Evolutionary conservation across 2,113 vertebrate genomes (phyloP).

Genomic region (Rhadina sibilatrix): DNA sequence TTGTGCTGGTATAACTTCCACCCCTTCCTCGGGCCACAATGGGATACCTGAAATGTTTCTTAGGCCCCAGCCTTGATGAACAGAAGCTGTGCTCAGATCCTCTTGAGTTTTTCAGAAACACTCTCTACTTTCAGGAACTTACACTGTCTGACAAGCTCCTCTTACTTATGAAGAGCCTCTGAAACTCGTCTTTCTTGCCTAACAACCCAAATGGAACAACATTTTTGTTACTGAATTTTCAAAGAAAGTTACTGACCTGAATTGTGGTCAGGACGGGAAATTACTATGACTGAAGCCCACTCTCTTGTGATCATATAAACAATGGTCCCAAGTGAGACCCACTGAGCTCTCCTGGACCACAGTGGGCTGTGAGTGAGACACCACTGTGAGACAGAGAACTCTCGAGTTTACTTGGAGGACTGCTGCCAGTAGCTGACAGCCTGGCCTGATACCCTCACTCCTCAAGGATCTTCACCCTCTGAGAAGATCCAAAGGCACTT

Average conservation of each 20-base stretch:
- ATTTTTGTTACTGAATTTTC: neutral
- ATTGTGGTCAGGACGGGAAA: neutral
- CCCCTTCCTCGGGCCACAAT: accelerated
- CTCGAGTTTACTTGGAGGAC: neutral
- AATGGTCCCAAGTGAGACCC: neutral
- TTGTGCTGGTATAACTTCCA: neutral
- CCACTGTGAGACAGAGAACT: neutral
- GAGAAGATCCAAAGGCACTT: neutral
- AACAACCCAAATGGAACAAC: neutral
- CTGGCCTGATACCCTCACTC: neutral
- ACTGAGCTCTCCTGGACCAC: neutral
- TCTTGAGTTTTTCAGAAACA: neutral
- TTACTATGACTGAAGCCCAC: neutral
- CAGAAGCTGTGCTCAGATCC: neutral
- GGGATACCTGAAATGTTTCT: neutral
- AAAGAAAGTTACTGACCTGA: neutral
- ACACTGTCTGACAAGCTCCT: neutral
- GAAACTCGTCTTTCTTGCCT: neutral
- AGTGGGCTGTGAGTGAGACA: neutral
- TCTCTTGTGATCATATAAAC: neutral
- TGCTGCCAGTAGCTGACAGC: neutral
- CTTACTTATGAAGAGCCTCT: neutral
- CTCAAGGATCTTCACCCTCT: neutral
- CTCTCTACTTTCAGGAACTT: neutral
- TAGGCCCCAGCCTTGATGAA: neutral